These are phyloP conservation scores for Oreochromis niloticus DNA, from an alignment of 2,113 vertebrate genomes.

Conservation along the genomic window DNA sequence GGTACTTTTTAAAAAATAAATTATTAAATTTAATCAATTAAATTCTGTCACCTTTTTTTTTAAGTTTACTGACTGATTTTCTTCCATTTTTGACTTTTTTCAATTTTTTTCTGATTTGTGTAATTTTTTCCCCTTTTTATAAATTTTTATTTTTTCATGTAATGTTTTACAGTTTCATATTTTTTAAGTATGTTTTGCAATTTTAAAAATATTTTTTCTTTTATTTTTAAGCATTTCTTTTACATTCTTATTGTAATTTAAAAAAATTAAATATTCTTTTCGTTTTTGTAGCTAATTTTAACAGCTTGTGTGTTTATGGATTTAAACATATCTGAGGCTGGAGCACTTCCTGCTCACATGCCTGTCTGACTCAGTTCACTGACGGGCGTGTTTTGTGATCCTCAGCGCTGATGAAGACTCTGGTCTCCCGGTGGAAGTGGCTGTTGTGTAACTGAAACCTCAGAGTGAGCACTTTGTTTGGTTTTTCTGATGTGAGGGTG, in stretches of 20 bases:
- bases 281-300: neutral
- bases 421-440: neutral
- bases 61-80: neutral
- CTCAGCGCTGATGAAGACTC: neutral
- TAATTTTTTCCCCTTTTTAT: neutral
- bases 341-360: neutral
- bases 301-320: neutral
- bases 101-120: neutral
- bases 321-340: neutral
- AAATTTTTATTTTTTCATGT: neutral
- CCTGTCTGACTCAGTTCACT: neutral
- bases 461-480: neutral
- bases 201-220: neutral
- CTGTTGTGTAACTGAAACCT: neutral
- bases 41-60: neutral
- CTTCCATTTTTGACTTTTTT: neutral
- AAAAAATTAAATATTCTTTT: neutral
- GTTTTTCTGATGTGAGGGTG: constrained; percentile 1
- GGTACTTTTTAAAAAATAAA: neutral
- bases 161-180: neutral
- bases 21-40: neutral
- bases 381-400: neutral
- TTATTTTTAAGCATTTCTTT: neutral
- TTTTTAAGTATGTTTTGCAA: neutral
- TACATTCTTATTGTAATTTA: neutral